phyloP scores from a whole-genome alignment of 2,888 invertebrate species.

The Halictus ligatus region DNA sequence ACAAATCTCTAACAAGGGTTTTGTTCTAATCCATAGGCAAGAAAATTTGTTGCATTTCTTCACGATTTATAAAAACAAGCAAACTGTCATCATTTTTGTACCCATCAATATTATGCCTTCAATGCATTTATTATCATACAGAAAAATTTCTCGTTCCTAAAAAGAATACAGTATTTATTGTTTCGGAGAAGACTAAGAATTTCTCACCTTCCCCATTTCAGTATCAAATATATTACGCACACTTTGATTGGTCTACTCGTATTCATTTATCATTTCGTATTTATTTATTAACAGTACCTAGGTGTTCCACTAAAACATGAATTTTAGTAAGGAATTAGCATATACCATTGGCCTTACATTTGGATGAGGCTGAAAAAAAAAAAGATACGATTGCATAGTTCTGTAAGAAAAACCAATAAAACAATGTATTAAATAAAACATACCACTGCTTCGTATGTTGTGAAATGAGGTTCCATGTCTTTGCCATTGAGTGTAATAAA shows the following conservation, averaged over 20 bases:
- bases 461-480: slow-evolving; percentile 95
- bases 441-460: slow-evolving; percentile 97
- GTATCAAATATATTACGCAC: slow-evolving; percentile 82
- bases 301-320: slow-evolving; percentile 88
- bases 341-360: slow-evolving; percentile 99
- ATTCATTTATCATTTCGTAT: slow-evolving; percentile 72
- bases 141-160: slow-evolving; percentile 70
- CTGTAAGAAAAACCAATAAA: slow-evolving; percentile 10
- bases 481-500: slow-evolving; percentile 97
- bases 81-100: slow-evolving; percentile 66
- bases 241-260: slow-evolving; percentile 81
- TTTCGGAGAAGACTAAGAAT: slow-evolving; percentile 72
- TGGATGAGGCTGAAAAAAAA: slow-evolving; percentile 94
- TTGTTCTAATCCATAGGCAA: slow-evolving; percentile 55
- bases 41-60: slow-evolving; percentile 50
- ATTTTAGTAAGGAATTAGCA: slow-evolving; percentile 93
- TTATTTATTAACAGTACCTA: slow-evolving; percentile 73
- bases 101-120: slow-evolving; percentile 70
- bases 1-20: slow-evolving; percentile 46
- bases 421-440: slow-evolving; percentile 82
- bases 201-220: slow-evolving; percentile 72
- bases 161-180: slow-evolving; percentile 74
- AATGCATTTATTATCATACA: slow-evolving; percentile 67
- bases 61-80: slow-evolving; percentile 58
- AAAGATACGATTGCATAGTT: slow-evolving; percentile 25